Conservation (phyloP, 2,797 vertebrate species). For the Gymnopithys bicolor region DNA sequence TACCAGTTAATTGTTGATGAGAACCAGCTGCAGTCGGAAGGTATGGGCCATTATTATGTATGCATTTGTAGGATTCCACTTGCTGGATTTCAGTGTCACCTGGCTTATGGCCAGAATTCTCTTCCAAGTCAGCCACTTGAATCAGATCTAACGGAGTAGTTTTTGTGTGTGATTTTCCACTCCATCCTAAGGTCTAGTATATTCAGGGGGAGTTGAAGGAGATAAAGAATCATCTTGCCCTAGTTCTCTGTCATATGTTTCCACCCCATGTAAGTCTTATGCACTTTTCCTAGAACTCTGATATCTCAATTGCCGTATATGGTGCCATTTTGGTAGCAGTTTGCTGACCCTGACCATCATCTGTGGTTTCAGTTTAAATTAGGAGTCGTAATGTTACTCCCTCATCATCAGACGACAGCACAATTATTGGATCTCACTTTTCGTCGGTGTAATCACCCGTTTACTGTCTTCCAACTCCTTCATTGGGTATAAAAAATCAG, state of each 20-base stretch:
- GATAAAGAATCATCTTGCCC: not conserved
- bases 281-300: not conserved
- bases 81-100: not conserved
- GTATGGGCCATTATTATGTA: not conserved
- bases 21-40: not conserved
- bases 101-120: not conserved
- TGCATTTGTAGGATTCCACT: not conserved
- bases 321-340: not conserved
- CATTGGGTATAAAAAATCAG: not conserved
- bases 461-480: not conserved
- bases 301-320: accelerated
- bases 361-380: not conserved
- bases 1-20: not conserved
- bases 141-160: not conserved
- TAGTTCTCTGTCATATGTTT: not conserved
- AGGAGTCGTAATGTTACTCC: not conserved
- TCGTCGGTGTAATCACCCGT: not conserved
- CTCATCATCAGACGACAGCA: not conserved
- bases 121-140: not conserved
- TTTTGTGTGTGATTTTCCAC: not conserved
- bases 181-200: not conserved
- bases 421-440: not conserved
- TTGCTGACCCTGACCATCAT: not conserved
- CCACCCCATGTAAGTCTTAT: not conserved
- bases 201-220: not conserved